These are phyloP conservation scores for Bryconaethiops microstoma DNA, from an alignment of 2,797 vertebrate species.

Conservation along the genomic window DNA sequence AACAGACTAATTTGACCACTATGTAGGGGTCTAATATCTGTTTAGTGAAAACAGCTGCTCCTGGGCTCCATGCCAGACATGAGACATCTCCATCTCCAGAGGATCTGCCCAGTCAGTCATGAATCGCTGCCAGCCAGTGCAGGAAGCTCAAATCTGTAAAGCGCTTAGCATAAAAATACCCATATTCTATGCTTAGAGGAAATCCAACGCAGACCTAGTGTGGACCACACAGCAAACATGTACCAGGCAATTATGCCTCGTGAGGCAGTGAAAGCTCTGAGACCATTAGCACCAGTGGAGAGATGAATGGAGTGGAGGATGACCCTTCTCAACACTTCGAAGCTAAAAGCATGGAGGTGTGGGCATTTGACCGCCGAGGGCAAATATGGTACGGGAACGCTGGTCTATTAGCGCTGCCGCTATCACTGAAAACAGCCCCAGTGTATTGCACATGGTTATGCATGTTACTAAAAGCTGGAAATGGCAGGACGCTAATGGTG, in stretches of 20 bases:
- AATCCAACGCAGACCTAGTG: conserved; percentile 1
- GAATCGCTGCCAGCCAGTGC: neutral
- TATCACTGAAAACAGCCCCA: conserved; percentile 17
- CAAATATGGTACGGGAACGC: neutral
- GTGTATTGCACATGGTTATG: neutral
- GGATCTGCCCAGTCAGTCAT: conserved; percentile 26
- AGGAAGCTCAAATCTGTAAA: neutral
- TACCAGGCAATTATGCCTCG: conserved; percentile 36
- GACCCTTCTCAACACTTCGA: conserved; percentile 20
- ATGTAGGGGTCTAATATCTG: conserved; percentile 28
- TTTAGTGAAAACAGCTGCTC: conserved; percentile 42
- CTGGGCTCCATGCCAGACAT: neutral
- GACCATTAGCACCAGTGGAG: conserved; percentile 38
- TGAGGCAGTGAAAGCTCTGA: conserved; percentile 28
- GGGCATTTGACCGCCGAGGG: conserved; percentile 32
- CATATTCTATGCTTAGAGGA: conserved; percentile 1
- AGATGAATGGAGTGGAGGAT: conserved; percentile 35
- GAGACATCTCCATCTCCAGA: conserved; percentile 35
- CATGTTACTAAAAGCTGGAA: conserved; percentile 14
- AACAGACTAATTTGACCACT: conserved; percentile 26
- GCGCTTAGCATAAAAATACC: conserved; percentile 7
- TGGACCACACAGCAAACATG: conserved; percentile 1
- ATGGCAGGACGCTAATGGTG: conserved; percentile 15
- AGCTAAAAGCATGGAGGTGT: conserved; percentile 39
- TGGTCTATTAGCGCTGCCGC: conserved; percentile 14